Conservation (phyloP, 2,888 invertebrate species). For the Caenorhabditis doughertyi region DNA sequence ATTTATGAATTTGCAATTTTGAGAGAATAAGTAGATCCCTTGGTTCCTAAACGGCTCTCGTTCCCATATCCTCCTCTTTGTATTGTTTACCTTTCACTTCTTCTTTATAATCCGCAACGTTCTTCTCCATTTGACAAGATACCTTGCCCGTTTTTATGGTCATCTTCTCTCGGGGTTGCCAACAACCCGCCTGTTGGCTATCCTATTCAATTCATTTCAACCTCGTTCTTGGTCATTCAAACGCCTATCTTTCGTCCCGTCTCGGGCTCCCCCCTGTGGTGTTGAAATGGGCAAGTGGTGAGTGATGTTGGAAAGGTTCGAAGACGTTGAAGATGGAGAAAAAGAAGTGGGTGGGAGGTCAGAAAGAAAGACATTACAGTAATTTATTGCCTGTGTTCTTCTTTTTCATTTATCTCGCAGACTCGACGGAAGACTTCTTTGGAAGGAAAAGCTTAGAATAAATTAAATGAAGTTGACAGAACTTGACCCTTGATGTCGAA, state of each 20-base stretch:
- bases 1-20: too few species aligned
- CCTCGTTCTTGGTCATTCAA: constrained; percentile 24
- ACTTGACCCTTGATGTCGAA: too few species aligned
- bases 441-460: constrained; percentile 14
- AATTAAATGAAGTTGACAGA: constrained; percentile 12
- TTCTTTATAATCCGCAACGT: constrained; percentile 12
- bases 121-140: constrained; percentile 1
- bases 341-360: constrained; percentile 18
- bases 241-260: constrained; percentile 9
- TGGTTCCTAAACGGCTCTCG: too few species aligned
- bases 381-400: constrained; percentile 60
- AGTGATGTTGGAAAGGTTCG: constrained; percentile 34
- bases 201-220: constrained; percentile 13
- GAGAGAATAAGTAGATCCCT: too few species aligned
- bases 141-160: constrained; percentile 44
- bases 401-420: constrained; percentile 24
- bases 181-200: constrained; percentile 32
- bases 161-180: constrained; percentile 8
- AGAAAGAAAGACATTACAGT: constrained; percentile 64
- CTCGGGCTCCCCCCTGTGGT: constrained; percentile 45
- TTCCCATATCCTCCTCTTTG: background rate
- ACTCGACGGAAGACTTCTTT: constrained; percentile 8
- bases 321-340: background rate
- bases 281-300: constrained; percentile 55
- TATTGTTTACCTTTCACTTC: background rate